A percentile compares a stretch with the other conserved stretches of the same genome.
Conservation (phyloP, 2,888 invertebrate genomes). For the Eupelmus urozonus region DNA sequence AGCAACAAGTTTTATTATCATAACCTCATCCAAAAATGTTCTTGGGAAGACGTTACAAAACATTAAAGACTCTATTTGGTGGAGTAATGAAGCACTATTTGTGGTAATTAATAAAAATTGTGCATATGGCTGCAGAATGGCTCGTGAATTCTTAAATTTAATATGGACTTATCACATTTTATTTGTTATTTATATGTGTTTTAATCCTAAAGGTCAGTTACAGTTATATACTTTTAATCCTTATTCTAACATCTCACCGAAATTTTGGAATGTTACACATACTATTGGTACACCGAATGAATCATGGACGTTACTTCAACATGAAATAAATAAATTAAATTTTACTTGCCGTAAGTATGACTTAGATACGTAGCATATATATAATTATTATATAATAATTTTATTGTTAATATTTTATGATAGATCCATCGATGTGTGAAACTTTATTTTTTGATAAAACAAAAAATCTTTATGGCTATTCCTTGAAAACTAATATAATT, state of each 20-base stretch:
- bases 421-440: not conserved
- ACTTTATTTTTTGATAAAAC: conserved; percentile 9
- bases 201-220: not conserved
- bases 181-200: not conserved
- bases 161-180: not conserved
- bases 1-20: not conserved
- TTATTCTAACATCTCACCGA: not conserved
- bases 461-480: not conserved
- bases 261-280: not conserved
- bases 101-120: not conserved
- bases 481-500: not conserved
- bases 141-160: not conserved
- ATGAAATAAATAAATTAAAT: not conserved
- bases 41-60: not conserved
- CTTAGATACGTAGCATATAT: not conserved
- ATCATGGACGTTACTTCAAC: not conserved
- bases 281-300: not conserved
- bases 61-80: conserved; percentile 11
- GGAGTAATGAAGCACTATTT: not conserved
- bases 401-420: not conserved
- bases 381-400: too few relatives aligned
- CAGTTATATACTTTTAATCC: conserved; percentile 14
- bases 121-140: not conserved
- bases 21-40: not conserved
- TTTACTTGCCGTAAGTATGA: not conserved